A percentile compares a stretch with the other conserved stretches of the same genome.
Conservation (phyloP, 2,888 invertebrate genomes). For the Theristus sp. region DNA sequence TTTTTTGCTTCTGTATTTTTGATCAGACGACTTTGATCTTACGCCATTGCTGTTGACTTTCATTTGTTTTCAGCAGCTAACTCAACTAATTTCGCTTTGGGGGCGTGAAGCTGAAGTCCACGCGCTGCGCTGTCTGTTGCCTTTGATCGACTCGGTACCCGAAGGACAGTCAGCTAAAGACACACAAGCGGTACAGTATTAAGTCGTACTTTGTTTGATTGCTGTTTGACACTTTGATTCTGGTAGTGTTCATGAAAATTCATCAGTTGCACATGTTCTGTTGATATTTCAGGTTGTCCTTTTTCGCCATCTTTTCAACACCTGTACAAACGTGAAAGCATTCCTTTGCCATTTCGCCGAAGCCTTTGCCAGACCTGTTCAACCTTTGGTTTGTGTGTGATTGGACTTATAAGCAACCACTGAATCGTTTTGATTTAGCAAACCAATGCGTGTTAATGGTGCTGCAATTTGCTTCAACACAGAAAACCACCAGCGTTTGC, state of each 20-base stretch:
- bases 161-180: not conserved
- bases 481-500: too few species aligned
- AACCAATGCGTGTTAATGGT: too few species aligned
- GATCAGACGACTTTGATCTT: too few species aligned
- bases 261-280: not conserved
- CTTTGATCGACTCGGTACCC: not conserved
- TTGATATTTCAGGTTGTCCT: not conserved
- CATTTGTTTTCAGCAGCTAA: not conserved
- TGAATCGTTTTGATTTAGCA: too few species aligned
- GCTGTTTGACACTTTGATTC: too few species aligned
- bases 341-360: conserved; percentile 70
- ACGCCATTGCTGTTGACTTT: not conserved
- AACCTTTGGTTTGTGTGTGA: not conserved
- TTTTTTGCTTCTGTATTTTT: not conserved
- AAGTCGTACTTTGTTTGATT: too few species aligned
- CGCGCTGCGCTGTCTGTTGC: not conserved
- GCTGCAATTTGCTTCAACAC: too few species aligned
- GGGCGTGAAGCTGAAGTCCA: not conserved
- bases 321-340: not conserved
- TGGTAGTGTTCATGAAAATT: too few species aligned
- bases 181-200: too few species aligned
- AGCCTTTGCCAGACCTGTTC: conserved; percentile 55
- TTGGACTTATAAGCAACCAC: too few species aligned
- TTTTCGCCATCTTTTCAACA: not conserved
- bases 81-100: not conserved